phyloP scores from a whole-genome alignment of 2,797 vertebrate genomes.

The Threskiornis aethiopicus region DNA sequence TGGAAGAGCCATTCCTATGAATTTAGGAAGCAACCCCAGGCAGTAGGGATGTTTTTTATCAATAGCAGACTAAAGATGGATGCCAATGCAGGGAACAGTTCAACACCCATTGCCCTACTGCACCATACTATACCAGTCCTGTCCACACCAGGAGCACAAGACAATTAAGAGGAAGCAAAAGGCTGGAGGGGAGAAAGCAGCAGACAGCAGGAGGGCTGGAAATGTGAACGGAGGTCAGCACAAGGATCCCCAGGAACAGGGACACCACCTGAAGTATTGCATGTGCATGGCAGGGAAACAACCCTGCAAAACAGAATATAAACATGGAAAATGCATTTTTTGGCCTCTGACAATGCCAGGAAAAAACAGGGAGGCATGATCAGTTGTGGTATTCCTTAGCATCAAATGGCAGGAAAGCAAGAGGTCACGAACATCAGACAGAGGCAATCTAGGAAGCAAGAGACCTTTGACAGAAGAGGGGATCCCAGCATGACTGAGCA shows the following conservation, averaged over 20 bases:
- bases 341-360: not conserved
- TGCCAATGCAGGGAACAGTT: not conserved
- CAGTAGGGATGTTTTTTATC: not conserved
- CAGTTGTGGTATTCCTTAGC: not conserved
- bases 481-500: not conserved
- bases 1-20: not conserved
- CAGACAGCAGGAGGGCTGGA: not conserved
- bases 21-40: not conserved
- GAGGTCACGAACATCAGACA: not conserved
- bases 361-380: not conserved
- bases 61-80: not conserved
- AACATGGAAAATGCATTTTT: not conserved
- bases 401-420: not conserved
- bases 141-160: not conserved
- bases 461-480: not conserved
- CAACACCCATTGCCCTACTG: not conserved
- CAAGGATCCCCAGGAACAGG: not conserved
- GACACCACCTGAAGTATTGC: not conserved
- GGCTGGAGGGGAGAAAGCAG: not conserved
- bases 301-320: not conserved
- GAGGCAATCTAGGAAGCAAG: not conserved
- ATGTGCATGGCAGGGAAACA: not conserved
- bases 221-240: not conserved
- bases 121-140: fast-evolving
- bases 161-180: not conserved